Evolutionary conservation across 2,888 invertebrate species (phyloP).

Genomic region (Tuta absoluta): DNA sequence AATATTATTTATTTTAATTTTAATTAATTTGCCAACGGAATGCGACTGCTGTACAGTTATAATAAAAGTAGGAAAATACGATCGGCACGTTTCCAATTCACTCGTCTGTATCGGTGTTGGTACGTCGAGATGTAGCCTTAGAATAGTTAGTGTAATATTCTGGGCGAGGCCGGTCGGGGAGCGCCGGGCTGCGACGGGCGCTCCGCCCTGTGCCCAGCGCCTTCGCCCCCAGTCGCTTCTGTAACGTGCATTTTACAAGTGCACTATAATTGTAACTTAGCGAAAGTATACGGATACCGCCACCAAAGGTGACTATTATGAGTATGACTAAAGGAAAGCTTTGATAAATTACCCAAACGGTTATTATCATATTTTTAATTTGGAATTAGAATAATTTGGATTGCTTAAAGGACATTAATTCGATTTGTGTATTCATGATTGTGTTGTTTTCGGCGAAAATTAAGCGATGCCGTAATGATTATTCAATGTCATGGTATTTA

Average conservation of each 20-base stretch:
- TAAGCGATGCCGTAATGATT: constrained; percentile 38
- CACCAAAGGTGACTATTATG: constrained; percentile 67
- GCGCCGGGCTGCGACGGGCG: constrained; percentile 10
- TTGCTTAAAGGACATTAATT: constrained; percentile 51
- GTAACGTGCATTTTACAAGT: constrained; percentile 54
- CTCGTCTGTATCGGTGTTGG: constrained; percentile 39
- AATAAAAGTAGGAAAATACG: constrained; percentile 68
- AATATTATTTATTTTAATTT: constrained; percentile 75
- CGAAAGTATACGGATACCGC: constrained; percentile 70
- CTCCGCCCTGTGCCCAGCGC: constrained; percentile 35
- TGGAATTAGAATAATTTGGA: constrained; percentile 47
- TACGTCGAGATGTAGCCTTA: constrained; percentile 30
- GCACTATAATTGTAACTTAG: constrained; percentile 67
- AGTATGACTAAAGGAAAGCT: constrained; percentile 52
- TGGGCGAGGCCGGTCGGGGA: constrained; percentile 34
- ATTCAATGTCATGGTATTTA: constrained; percentile 66
- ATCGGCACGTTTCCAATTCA: constrained; percentile 51
- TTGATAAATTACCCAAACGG: constrained; percentile 39
- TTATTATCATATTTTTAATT: constrained; percentile 37
- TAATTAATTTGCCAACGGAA: constrained; percentile 78
- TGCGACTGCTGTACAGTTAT: constrained; percentile 78
- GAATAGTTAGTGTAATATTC: constrained; percentile 23
- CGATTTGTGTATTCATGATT: constrained; percentile 53
- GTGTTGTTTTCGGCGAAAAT: constrained; percentile 43
- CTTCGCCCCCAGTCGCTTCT: constrained; percentile 45